Evolutionary conservation across 2,888 invertebrate genomes (phyloP), one percentile per base, ranked within the genome.

Genomic region (Sarcophaga caerulescens): DNA sequence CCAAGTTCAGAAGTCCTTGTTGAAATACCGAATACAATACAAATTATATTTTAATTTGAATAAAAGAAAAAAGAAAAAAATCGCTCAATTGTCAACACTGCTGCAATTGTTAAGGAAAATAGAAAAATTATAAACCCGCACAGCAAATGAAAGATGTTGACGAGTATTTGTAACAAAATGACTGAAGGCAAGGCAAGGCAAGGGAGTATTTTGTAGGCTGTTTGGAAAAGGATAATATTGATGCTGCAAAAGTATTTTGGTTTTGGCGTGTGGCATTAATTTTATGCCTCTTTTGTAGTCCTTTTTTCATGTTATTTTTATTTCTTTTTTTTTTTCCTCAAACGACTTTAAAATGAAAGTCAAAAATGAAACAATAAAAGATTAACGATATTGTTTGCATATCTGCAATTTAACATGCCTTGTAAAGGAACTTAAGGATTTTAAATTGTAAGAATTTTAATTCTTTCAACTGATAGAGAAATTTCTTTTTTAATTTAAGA

Each of bases 311-410:
- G 35, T 35, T 8, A 35, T 35, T 35, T 35, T 35, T 35, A 8
- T 77, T 78, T 63, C 5, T n/a, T 35, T 80, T 62, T 21, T 57
- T 62, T 65, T 60, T 65, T 62, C 63, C 65, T 66, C 17, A 35
- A 44, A 5, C 70, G 75, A 75, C 66, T 85, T 81, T 79, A 77
- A 85, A 85, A 85, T 82, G 69, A 73, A 86, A 87, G 77, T 84
- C 85, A 84, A 79, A 73, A 70, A 74, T 69, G 77, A 75, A 87
- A 88, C 87, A 88, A 87, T 87, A 80, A 77, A 77, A 84, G 87
- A 87, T 86, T 88, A 85, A 82, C 83, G 73, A 69, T 21, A 69
- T 74, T 80, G 74, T 79, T 80, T 70, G 66, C 44, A 59, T 75
- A 76, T 69, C 71, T 35, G 10, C 4, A 35, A 47, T 63, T 63